A percentile compares a stretch with the other conserved stretches of the same genome.
Evolutionary conservation across 2,113 vertebrate genomes (phyloP).

Genomic region (Piprites chloris): DNA sequence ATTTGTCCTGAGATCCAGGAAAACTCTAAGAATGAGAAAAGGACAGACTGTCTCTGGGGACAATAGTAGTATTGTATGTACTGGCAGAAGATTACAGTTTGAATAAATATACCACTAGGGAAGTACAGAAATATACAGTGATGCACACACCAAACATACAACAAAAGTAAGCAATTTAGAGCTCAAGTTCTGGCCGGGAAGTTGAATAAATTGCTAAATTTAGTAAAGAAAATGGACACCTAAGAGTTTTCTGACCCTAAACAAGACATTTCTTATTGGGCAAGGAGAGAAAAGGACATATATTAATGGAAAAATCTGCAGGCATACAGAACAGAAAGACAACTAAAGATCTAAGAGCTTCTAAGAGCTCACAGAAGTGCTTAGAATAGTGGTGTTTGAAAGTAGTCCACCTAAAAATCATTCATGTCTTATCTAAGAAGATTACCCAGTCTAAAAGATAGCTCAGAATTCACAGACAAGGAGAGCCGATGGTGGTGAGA

Average conservation of each 20-base stretch:
- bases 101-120: not conserved
- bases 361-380: not conserved
- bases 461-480: not conserved
- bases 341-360: not conserved
- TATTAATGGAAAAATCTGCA: not conserved
- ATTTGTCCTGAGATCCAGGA: not conserved
- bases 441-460: not conserved
- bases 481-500: not conserved
- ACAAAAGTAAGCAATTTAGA: not conserved
- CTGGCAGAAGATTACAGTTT: not conserved
- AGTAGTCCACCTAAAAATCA: not conserved
- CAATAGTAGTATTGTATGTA: not conserved
- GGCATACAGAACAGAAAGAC: not conserved
- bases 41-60: not conserved
- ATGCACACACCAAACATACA: not conserved
- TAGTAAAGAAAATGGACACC: not conserved
- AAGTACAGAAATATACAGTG: not conserved
- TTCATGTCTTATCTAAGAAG: not conserved
- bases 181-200: not conserved
- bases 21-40: not conserved
- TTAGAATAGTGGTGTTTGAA: not conserved
- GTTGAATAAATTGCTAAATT: not conserved
- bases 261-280: not conserved
- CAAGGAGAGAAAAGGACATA: not conserved
- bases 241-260: not conserved